Percentiles rank a stretch among this genome's conserved stretches.
These are phyloP conservation scores for Tachyglossus aculeatus DNA, from an alignment of 2,797 vertebrate species.

Conservation along the genomic window DNA sequence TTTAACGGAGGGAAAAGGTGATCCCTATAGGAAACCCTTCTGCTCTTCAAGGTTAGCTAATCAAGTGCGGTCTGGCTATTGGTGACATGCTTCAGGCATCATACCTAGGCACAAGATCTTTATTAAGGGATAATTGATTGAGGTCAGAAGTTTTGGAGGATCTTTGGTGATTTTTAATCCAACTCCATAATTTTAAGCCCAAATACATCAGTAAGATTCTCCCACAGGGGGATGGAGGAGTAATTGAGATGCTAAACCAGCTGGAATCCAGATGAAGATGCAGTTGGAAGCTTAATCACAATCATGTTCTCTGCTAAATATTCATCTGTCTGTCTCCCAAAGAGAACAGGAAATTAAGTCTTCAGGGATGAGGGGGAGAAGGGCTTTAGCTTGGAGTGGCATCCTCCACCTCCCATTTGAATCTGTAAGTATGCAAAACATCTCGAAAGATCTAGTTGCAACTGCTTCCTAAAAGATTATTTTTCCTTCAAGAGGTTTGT, in stretches of 20 bases:
- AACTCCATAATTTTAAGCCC: conserved; percentile 47
- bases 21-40: neutral
- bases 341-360: conserved; percentile 68
- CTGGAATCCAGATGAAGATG: conserved; percentile 73
- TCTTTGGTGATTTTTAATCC: conserved; percentile 59
- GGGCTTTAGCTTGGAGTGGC: conserved; percentile 24
- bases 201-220: conserved; percentile 41
- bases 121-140: conserved; percentile 50
- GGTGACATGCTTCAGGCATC: conserved; percentile 5
- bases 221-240: conserved; percentile 36
- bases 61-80: neutral
- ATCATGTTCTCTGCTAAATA: conserved; percentile 61
- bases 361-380: conserved; percentile 48
- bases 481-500: conserved; percentile 61
- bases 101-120: conserved; percentile 5
- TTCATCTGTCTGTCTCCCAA: conserved; percentile 62
- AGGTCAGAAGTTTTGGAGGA: conserved; percentile 43
- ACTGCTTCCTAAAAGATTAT: conserved; percentile 25
- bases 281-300: conserved; percentile 69
- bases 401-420: conserved; percentile 39
- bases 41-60: neutral
- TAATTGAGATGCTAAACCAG: conserved; percentile 64
- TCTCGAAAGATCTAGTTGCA: neutral
- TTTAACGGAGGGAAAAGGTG: neutral
- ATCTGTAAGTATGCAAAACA: conserved; percentile 9